phyloP scores from a whole-genome alignment of 2,888 invertebrate genomes.

The Dynastes grantii region DNA sequence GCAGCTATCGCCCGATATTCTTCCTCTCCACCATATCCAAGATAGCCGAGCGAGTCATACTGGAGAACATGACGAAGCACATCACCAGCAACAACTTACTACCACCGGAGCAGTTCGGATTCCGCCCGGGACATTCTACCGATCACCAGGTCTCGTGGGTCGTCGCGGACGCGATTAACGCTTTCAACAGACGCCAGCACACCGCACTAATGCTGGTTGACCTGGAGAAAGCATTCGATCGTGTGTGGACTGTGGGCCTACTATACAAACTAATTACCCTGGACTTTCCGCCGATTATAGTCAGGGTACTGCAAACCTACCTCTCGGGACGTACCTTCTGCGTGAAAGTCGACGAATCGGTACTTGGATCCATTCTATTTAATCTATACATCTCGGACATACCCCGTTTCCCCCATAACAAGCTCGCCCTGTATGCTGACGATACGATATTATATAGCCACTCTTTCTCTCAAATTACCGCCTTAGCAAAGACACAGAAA shows the following conservation, averaged over 20 bases:
- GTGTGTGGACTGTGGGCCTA: too few species aligned
- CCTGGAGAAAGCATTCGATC: too few species aligned
- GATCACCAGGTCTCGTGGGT: slow-evolving; percentile 59
- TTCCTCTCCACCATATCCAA: slow-evolving; percentile 48
- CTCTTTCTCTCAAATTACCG: neutral
- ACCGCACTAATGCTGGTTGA: too few species aligned
- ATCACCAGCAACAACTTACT: slow-evolving; percentile 28
- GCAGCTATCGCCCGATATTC: too few species aligned
- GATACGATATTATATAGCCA: slow-evolving; percentile 38
- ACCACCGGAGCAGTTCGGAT: slow-evolving; percentile 59
- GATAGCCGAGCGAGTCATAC: slow-evolving; percentile 56
- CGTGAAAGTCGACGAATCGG: slow-evolving; percentile 55
- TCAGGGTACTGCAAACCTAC: slow-evolving; percentile 55
- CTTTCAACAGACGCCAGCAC: too few species aligned
- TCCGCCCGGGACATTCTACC: slow-evolving; percentile 58
- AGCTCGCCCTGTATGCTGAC: too few species aligned
- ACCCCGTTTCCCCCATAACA: too few species aligned
- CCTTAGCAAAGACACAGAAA: neutral
- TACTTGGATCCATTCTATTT: slow-evolving; percentile 58
- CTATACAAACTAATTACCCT: neutral
- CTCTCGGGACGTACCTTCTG: slow-evolving; percentile 56
- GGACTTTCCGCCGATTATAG: slow-evolving; percentile 56
- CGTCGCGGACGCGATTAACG: slow-evolving; percentile 43
- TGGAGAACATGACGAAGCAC: slow-evolving; percentile 11
- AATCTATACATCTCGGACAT: slow-evolving; percentile 15